A percentile compares a stretch with the other conserved stretches of the same genome.
These are phyloP conservation scores for Sisor rabdophorus DNA, from an alignment of 2,113 vertebrate genomes.

Conservation along the genomic window DNA sequence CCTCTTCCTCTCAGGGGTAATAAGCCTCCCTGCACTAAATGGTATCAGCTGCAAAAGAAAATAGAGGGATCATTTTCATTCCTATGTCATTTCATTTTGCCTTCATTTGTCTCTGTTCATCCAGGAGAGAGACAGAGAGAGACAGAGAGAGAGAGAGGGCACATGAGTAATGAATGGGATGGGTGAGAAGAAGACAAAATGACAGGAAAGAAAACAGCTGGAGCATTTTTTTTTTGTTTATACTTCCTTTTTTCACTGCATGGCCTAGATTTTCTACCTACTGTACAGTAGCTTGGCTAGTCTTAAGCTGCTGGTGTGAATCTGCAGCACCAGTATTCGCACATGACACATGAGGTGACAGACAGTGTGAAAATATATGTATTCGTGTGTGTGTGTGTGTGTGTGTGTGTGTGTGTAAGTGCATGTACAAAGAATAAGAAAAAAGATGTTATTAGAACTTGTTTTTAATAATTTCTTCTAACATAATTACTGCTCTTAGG, in stretches of 20 bases:
- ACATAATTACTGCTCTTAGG: too few species aligned
- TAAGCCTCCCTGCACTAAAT: constrained; percentile 58
- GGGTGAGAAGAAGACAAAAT: neutral
- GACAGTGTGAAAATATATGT: constrained; percentile 21
- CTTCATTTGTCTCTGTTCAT: neutral
- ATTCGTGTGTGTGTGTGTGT: constrained; percentile 18
- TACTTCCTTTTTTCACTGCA: constrained; percentile 44
- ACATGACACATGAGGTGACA: constrained; percentile 40
- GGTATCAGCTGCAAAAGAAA: constrained; percentile 71
- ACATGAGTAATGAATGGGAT: constrained; percentile 25
- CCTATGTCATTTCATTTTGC: constrained; percentile 54
- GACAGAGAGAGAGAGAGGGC: constrained; percentile 24
- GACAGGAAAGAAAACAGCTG: constrained; percentile 47
- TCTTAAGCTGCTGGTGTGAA: constrained; percentile 34
- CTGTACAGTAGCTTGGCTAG: constrained; percentile 38
- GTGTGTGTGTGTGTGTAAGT: neutral
- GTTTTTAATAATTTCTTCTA: neutral
- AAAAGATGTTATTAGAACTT: neutral
- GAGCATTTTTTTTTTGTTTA: constrained; percentile 56
- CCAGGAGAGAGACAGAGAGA: constrained; percentile 38
- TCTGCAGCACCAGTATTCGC: constrained; percentile 41
- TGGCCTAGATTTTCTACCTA: constrained; percentile 42
- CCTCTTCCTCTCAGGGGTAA: constrained; percentile 41
- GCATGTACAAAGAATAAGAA: neutral
- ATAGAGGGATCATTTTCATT: constrained; percentile 67